Conservation (phyloP, 2,888 invertebrate genomes). For the Entomobrya multifasciata region DNA sequence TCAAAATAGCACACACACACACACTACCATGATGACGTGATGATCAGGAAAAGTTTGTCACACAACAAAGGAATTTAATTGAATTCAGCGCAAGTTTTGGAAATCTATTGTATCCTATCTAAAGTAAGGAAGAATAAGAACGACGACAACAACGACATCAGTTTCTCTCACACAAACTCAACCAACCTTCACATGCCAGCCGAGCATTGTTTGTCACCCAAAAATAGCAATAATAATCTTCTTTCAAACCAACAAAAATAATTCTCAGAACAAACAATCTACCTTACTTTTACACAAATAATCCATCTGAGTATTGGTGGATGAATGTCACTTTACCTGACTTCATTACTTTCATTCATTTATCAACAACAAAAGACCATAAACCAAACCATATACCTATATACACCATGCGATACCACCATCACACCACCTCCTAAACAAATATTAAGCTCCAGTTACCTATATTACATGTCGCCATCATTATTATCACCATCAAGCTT, state of each 20-base stretch:
- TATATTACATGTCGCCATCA: too few species aligned
- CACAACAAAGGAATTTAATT: constrained; percentile 52
- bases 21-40: too few species aligned
- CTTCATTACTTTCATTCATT: constrained; percentile 29
- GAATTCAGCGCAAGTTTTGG: constrained; percentile 44
- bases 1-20: constrained; percentile 26
- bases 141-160: neutral
- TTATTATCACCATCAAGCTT: too few species aligned
- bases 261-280: too few species aligned
- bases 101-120: constrained; percentile 12
- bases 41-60: constrained; percentile 37
- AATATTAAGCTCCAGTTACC: too few species aligned
- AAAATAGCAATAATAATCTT: constrained; percentile 3
- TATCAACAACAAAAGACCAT: neutral
- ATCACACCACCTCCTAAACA: too few species aligned
- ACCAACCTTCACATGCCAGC: neutral
- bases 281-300: too few species aligned
- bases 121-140: neutral
- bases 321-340: constrained; percentile 29
- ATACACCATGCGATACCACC: too few species aligned
- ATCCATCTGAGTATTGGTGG: too few species aligned
- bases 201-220: neutral
- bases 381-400: neutral
- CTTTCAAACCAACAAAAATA: neutral
- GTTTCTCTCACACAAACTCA: too few species aligned